Evolutionary conservation across 2,113 vertebrate species (phyloP), one percentile per base, ranked within the genome.

Genomic region (Bubo blakistoni): DNA sequence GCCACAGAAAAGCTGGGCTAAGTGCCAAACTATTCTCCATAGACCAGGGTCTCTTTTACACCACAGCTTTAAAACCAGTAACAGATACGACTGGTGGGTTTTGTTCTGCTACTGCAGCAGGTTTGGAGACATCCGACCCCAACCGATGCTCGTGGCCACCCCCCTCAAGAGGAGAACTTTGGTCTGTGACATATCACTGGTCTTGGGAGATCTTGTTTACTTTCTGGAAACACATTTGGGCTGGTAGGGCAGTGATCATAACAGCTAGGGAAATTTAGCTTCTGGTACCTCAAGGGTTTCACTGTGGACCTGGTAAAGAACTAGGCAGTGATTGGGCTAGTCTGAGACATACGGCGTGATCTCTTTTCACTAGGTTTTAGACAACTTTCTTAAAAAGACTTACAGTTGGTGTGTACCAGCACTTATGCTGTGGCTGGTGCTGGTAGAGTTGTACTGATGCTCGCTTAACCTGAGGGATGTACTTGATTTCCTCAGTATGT

Each of bases 1-100:
- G 85, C 94, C 81, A 34, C 40, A 24, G 70, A 67, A 81, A 90
- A 93, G 42, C 95, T 93, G 91, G 93, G 96, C 97, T 80, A 2
- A 18, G 22, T 73, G 94, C 86, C 95, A 97, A 78, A 26, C 52
- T 71, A 10, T 66, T 90, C 82, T 94, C 88, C 59, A 32, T 51
- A 71, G 85, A 73, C 69, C 70, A 89, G 81, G 66, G 77, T 20
- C 87, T 46, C 55, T 91, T 40, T 47, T 88, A 69, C 76, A 44
- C 42, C 77, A 8, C 47, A 84, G 65, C 81, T 94, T 92, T 80
- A 61, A 92, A 96, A 42, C 66, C 83, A 94, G 90, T 58, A 88
- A 84, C 44, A 2, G 16, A 34, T 57, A 24, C 3, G 59, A 78
- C 44, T 59, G 69, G 30, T 44, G 92, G 67, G 79, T 38, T 91